A percentile compares a stretch with the other conserved stretches of the same genome.
These are phyloP conservation scores for Phataginus tricuspis DNA, from an alignment of 2,797 vertebrate genomes.

Conservation along the genomic window DNA sequence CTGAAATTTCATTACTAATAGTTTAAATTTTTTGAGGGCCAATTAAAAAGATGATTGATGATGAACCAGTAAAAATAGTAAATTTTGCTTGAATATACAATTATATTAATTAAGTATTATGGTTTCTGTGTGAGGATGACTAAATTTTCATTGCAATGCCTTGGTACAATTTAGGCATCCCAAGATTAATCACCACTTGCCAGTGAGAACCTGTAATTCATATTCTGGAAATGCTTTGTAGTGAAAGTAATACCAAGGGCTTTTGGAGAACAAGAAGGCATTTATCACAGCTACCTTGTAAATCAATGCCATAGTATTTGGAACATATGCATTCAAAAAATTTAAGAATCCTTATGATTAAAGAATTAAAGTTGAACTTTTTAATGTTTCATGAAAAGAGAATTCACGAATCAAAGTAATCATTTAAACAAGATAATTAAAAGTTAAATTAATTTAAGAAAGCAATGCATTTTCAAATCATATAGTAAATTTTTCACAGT, in stretches of 20 bases:
- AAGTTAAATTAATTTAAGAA: neutral
- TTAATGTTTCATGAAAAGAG: neutral
- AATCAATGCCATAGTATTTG: neutral
- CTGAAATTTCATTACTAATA: neutral
- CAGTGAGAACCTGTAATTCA: neutral
- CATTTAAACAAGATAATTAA: neutral
- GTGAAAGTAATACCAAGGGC: neutral
- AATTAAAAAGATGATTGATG: neutral
- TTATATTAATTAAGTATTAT: neutral
- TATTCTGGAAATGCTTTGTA: neutral
- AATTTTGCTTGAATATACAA: neutral
- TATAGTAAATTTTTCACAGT: neutral
- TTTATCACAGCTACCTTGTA: neutral
- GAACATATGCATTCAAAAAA: neutral
- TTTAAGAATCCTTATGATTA: neutral
- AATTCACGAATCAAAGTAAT: neutral
- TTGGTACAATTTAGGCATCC: neutral
- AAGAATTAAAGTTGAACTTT: neutral
- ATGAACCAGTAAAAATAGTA: neutral
- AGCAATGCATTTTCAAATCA: neutral
- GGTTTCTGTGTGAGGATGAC: neutral
- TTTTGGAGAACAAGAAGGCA: neutral
- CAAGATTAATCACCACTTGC: neutral
- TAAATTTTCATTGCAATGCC: neutral
- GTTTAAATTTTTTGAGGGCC: neutral